A percentile compares a stretch with the other conserved stretches of the same genome.
phyloP scores from a whole-genome alignment of 1,140 invertebrate species.

The Carcinoscorpius rotundicauda region DNA sequence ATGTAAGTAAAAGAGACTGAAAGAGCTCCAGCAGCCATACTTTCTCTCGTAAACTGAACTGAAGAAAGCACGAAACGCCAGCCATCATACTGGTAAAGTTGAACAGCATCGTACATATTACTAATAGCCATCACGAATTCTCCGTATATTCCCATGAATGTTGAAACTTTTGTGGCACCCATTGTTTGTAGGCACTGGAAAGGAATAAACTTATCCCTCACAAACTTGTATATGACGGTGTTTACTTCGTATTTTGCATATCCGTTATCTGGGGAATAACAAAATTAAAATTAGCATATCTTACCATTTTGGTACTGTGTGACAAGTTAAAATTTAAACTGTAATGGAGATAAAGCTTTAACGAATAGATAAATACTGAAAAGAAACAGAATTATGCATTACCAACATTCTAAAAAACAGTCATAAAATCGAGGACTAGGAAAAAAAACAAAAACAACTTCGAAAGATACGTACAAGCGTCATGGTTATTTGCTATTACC shows the following conservation, averaged over 20 bases:
- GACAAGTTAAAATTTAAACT: too few species aligned
- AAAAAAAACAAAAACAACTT: neutral
- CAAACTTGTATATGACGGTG: conserved; percentile 33
- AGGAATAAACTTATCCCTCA: conserved; percentile 31
- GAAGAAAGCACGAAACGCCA: conserved; percentile 32
- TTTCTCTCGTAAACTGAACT: conserved; percentile 15
- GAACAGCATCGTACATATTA: conserved; percentile 14
- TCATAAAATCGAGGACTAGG: neutral
- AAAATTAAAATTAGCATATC: too few species aligned
- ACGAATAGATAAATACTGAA: too few species aligned
- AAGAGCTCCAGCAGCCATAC: conserved; percentile 16
- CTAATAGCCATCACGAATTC: conserved; percentile 24
- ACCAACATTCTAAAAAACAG: too few species aligned
- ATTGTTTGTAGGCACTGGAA: conserved; percentile 32
- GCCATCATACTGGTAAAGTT: conserved; percentile 35
- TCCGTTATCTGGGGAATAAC: conserved; percentile 6
- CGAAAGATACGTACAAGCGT: conserved; percentile 12
- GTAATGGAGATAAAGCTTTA: too few species aligned
- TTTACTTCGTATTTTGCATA: conserved; percentile 15
- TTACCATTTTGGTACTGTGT: too few species aligned
- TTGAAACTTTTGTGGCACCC: conserved; percentile 22
- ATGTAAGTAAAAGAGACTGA: conserved; percentile 8
- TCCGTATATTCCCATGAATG: conserved; percentile 19
- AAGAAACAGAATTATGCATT: too few species aligned
- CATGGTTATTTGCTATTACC: conserved; percentile 27